phyloP scores from a whole-genome alignment of 2,888 invertebrate species.

The Epinotia ramella region DNA sequence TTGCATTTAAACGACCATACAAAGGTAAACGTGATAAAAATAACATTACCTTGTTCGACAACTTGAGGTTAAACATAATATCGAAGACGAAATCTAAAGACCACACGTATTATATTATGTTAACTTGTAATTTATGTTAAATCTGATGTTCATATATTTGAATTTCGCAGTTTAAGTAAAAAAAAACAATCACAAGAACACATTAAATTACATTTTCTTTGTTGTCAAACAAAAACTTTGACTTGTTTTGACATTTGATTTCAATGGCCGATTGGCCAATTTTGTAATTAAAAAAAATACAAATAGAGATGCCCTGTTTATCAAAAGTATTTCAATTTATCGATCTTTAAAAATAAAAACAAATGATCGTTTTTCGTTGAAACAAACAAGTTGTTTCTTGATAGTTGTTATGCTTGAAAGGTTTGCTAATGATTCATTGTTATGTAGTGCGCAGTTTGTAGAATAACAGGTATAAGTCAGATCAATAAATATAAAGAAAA shows the following conservation, averaged over 20 bases:
- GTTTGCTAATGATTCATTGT: slow-evolving; percentile 47
- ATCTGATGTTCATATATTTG: neutral
- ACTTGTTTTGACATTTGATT: slow-evolving; percentile 37
- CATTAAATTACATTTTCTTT: slow-evolving; percentile 6
- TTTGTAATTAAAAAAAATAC: slow-evolving; percentile 27
- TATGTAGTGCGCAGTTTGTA: slow-evolving; percentile 56
- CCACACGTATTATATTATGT: slow-evolving; percentile 10
- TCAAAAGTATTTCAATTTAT: slow-evolving; percentile 7
- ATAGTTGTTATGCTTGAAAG: slow-evolving; percentile 43
- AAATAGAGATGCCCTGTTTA: slow-evolving; percentile 43
- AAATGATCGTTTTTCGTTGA: neutral
- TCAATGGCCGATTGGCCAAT: slow-evolving; percentile 48
- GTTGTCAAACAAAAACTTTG: slow-evolving; percentile 33
- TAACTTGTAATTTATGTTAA: slow-evolving; percentile 7
- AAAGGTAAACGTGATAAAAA: slow-evolving; percentile 37
- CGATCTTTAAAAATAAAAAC: slow-evolving; percentile 18
- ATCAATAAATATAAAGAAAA: slow-evolving; percentile 44
- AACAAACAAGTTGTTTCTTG: slow-evolving; percentile 24
- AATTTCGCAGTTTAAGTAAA: neutral
- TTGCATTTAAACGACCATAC: slow-evolving; percentile 33
- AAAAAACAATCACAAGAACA: neutral
- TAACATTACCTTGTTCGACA: slow-evolving; percentile 22
- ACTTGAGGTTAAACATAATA: slow-evolving; percentile 2
- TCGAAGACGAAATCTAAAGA: slow-evolving; percentile 2
- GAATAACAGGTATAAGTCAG: slow-evolving; percentile 39